Conservation (phyloP, 1,140 invertebrate genomes). For the Zophobas morio region DNA sequence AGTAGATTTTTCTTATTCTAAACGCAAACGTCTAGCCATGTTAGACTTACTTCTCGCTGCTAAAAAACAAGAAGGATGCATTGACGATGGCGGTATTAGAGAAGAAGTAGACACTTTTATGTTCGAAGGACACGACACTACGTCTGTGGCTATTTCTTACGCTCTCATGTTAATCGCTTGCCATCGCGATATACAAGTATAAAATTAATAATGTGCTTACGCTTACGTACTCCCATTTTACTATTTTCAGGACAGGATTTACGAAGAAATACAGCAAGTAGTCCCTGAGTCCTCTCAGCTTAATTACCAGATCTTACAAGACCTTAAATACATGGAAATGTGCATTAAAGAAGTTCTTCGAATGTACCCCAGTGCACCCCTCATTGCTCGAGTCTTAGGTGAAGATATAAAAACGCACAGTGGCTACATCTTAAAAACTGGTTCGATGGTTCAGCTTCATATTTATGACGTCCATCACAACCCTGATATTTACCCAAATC, state of each 20-base stretch:
- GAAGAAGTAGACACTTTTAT: slow-evolving; percentile 90
- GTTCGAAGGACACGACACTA: slow-evolving; percentile 75
- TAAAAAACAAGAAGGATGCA: slow-evolving; percentile 69
- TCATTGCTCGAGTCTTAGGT: slow-evolving; percentile 71
- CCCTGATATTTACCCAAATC: slow-evolving; percentile 72
- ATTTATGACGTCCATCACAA: slow-evolving; percentile 50
- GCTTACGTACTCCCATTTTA: background rate
- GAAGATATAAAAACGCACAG: slow-evolving; percentile 68
- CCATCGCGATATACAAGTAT: slow-evolving; percentile 59
- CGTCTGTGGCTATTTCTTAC: slow-evolving; percentile 65
- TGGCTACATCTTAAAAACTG: slow-evolving; percentile 23
- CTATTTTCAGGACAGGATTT: slow-evolving; percentile 44
- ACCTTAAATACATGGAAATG: slow-evolving; percentile 77
- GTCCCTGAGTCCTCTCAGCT: slow-evolving; percentile 70
- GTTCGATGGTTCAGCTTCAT: slow-evolving; percentile 11
- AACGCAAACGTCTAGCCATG: slow-evolving; percentile 80
- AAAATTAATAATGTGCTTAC: background rate
- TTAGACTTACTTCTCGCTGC: slow-evolving; percentile 82
- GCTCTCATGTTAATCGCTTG: slow-evolving; percentile 65
- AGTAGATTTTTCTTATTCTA: slow-evolving; percentile 41
- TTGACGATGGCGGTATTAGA: slow-evolving; percentile 78
- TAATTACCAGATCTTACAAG: slow-evolving; percentile 72
- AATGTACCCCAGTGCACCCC: slow-evolving; percentile 78
- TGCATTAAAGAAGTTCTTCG: slow-evolving; percentile 76
- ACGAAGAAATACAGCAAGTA: slow-evolving; percentile 76